phyloP scores from a whole-genome alignment of 2,113 vertebrate species.

The Aphyosemion australe region DNA sequence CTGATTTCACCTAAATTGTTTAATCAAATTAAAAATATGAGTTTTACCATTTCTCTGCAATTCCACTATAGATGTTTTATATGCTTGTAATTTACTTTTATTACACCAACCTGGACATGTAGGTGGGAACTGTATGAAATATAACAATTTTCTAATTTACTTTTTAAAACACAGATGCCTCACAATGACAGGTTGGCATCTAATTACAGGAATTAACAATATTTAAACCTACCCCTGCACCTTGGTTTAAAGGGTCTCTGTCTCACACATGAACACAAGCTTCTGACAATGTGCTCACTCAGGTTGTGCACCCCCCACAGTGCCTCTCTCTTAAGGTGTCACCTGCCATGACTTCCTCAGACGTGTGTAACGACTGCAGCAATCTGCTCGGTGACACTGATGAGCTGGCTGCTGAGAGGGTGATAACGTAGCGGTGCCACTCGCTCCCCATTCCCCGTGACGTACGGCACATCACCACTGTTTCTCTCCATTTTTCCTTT shows the following conservation, averaged over 20 bases:
- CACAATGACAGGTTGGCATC: constrained; percentile 30
- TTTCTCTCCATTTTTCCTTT: constrained; percentile 61
- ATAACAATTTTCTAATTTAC: not conserved
- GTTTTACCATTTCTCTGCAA: too few species aligned
- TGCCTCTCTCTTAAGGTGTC: constrained; percentile 52
- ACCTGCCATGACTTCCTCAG: constrained; percentile 66
- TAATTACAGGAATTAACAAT: constrained; percentile 61
- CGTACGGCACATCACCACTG: constrained; percentile 61
- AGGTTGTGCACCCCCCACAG: constrained; percentile 45
- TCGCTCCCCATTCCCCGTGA: constrained; percentile 62
- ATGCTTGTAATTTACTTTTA: not conserved
- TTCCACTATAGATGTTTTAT: not conserved
- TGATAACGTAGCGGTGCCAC: constrained; percentile 49
- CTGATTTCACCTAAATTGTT: not conserved
- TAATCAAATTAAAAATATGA: not conserved
- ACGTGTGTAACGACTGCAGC: constrained; percentile 64
- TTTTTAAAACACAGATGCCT: not conserved
- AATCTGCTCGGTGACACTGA: constrained; percentile 74
- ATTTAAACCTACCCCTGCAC: constrained; percentile 59
- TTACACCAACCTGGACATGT: too few species aligned
- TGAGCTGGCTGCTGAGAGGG: constrained; percentile 51
- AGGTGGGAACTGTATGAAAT: too few species aligned
- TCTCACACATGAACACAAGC: constrained; percentile 44
- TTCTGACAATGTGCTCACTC: constrained; percentile 49
- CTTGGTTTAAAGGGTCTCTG: constrained; percentile 58